Base-by-base conservation (phyloP, 2,888 invertebrate species). In the Pristionchus arcanus region DNA sequence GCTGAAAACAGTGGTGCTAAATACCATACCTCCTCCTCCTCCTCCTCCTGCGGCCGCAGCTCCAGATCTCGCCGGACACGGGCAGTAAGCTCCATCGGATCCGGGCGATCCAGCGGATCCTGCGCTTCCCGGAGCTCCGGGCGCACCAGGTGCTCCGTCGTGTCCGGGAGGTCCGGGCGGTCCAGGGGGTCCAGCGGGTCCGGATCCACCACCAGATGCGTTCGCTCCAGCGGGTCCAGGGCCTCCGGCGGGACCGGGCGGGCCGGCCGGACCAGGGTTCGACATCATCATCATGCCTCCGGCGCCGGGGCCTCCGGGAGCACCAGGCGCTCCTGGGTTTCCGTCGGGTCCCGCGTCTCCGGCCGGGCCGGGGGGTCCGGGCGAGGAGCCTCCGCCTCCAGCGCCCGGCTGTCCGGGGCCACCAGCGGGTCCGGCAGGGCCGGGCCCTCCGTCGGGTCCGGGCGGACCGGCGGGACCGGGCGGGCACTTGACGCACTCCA, bases 351-450 rank as follows among this genome's bases (percentile, higher is more conserved):
- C 91, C 15, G 90, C 81, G 63, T 90, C 90, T 91, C 91, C 91
- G 7, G 90, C 87, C 25, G 89, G 87, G 77, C 85, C 91, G 4
- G 85, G 86, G 28, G 87, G 87, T 21, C 91, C 91, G 7, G 87
- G 90, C 87, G 90, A 90, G 77, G 90, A 89, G 89, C 89, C 88
- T 68, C 91, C 71, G 49, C 91, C 91, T 74, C 90, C 59, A 66
- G 90, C 86, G 3, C 91, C 91, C 34, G 91, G 31, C 25, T 71
- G 3, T 21, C 71, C 71, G 63, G 28, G 66, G 91, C 89, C 90
- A 90, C 92, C 92, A 66, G 90, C 91, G 77, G 90, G 91, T 90
- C 91, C 91, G 13, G 89, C 89, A 84, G 91, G 90, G 90, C 91
- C 91, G 7, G 90, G 90, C 21, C 90, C 89, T 90, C 91, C 91